These are phyloP conservation scores for Athalia circularis DNA, from an alignment of 2,888 invertebrate genomes.

Conservation along the genomic window DNA sequence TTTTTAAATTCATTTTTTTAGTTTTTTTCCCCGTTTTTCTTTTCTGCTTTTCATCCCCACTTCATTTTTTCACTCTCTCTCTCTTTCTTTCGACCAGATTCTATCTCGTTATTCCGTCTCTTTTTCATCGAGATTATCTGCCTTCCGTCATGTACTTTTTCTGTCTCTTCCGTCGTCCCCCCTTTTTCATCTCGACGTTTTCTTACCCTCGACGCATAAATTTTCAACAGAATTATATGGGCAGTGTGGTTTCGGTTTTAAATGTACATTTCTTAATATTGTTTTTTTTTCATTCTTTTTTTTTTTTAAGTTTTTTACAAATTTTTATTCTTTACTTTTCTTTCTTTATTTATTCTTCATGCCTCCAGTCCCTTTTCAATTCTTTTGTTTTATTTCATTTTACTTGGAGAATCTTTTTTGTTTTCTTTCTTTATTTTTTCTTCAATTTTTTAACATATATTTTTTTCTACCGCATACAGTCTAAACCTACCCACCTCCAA, in stretches of 20 bases:
- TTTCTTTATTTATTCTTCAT: not conserved
- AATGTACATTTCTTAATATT: not conserved
- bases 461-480: not conserved
- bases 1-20: not conserved
- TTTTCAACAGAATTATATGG: not conserved
- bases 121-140: constrained; percentile 2
- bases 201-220: not conserved
- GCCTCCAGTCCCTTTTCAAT: too few species aligned
- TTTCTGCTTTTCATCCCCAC: not conserved
- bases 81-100: not conserved
- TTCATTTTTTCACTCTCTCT: not conserved
- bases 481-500: too few species aligned
- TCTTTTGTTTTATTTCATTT: too few species aligned
- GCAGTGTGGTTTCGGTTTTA: not conserved
- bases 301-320: not conserved
- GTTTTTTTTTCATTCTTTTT: not conserved
- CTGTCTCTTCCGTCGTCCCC: not conserved
- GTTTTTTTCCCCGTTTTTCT: not conserved
- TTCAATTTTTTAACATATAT: not conserved
- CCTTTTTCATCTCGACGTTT: not conserved
- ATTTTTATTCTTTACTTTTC: not conserved
- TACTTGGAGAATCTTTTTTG: not conserved
- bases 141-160: not conserved
- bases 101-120: not conserved
- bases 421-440: not conserved